Evolutionary conservation across 2,797 vertebrate genomes (phyloP), one percentile per base, ranked within the genome.

Genomic region (Sebastes oblongus): DNA sequence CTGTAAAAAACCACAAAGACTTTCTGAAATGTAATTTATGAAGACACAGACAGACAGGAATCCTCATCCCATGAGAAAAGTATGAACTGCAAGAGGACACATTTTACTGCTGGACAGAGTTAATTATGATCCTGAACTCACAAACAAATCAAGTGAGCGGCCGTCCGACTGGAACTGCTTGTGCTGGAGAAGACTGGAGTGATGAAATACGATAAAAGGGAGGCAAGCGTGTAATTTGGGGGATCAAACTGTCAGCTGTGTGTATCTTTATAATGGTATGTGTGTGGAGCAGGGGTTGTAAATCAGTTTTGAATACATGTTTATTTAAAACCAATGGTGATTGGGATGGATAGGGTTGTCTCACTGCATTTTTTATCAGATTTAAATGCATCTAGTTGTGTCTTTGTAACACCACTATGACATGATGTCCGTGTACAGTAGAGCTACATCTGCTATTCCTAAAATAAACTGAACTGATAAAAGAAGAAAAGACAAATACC

Each of bases 91-190:
- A 58, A 75, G 42, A 70, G 77, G 77, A 80, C 59, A 56, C 76
- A 64, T 81, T 84, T 84, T 73, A 81, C 70, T 20, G 27, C 50
- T 32, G 85, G 83, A 87, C 77, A 75, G 58, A 86, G 72, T 74
- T 92, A 91, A 93, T 92, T 91, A 92, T 83, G 76, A 90, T 78
- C 75, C 78, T 68, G 62, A 82, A 77, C 64, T 87, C 88, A 42
- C 85, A 91, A 92, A 93, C 83, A 89, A 76, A 86, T 87, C 66
- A 72, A 81, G 85, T n/a, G 80, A 90, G 78, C 55, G 85, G 72
- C 80, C 60, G 32, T 70, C 62, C 20, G 58, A 66, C 67, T 58
- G 46, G 30, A 80, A 82, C 56, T 36, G 75, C 64, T 66, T 3
- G 67, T 59, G 70, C 76, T 79, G 58, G 68, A 75, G 75, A 83